Percentiles rank a stretch among this genome's conserved stretches.
These are phyloP conservation scores for Cairina moschata DNA, from an alignment of 2,113 vertebrate species.

Conservation along the genomic window DNA sequence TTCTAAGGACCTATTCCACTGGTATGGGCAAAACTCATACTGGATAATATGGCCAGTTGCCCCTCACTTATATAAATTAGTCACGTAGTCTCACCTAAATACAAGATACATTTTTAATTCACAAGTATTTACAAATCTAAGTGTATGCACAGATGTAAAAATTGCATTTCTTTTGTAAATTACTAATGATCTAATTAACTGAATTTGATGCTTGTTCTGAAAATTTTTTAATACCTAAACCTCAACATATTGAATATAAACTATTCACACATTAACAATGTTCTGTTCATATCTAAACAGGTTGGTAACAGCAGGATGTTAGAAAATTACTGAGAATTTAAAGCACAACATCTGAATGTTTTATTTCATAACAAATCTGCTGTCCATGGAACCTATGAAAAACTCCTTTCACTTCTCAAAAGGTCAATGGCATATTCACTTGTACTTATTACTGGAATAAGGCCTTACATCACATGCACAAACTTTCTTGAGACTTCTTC, in stretches of 20 bases:
- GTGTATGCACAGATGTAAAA: background rate
- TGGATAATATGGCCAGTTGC: background rate
- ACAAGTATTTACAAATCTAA: background rate
- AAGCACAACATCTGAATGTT: background rate
- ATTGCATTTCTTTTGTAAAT: background rate
- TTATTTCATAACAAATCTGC: background rate
- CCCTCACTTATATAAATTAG: background rate
- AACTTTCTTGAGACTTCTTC: background rate
- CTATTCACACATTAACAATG: background rate
- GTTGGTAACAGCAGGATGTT: background rate
- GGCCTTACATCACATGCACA: background rate
- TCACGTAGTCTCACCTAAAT: background rate
- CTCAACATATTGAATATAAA: background rate
- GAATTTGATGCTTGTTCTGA: background rate
- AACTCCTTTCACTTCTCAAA: background rate
- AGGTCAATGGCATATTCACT: constrained; percentile 3
- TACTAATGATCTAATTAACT: background rate
- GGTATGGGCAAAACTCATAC: background rate
- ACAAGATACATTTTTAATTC: background rate
- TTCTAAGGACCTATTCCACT: background rate
- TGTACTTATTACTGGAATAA: background rate
- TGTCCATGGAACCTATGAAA: background rate
- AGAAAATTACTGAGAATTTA: background rate
- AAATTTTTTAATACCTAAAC: background rate
- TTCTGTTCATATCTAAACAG: background rate